These are phyloP conservation scores for Opisthograptis luteolata DNA, from an alignment of 2,888 invertebrate genomes.

Conservation along the genomic window DNA sequence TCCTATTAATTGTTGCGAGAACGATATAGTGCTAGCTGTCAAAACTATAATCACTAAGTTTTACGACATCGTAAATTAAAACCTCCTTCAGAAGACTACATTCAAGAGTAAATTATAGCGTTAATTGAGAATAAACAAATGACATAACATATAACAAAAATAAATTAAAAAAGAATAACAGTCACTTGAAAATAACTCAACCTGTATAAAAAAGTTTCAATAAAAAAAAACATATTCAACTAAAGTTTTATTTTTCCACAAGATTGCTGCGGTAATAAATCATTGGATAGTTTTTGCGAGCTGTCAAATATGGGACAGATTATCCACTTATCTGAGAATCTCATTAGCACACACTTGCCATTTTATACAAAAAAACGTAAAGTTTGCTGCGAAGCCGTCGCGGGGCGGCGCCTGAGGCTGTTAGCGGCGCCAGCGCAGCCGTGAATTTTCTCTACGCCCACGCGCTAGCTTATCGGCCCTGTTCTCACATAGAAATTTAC, in stretches of 20 bases:
- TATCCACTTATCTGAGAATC: conserved; percentile 39
- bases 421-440: conserved; percentile 50
- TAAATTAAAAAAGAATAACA: not conserved
- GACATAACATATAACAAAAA: conserved; percentile 8
- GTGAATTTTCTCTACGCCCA: conserved; percentile 71
- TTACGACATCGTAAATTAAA: conserved; percentile 35
- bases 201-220: too few relatives aligned
- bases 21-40: conserved; percentile 50
- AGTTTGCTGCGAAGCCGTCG: conserved; percentile 43
- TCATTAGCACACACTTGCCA: conserved; percentile 48
- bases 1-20: conserved; percentile 55
- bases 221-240: too few relatives aligned
- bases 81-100: conserved; percentile 18
- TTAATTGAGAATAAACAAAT: not conserved
- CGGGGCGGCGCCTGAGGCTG: conserved; percentile 51
- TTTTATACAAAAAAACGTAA: conserved; percentile 54
- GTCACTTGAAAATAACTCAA: too few relatives aligned
- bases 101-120: not conserved
- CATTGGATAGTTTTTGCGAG: conserved; percentile 24
- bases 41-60: conserved; percentile 52
- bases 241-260: too few relatives aligned
- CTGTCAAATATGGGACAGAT: conserved; percentile 31
- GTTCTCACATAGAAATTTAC: conserved; percentile 82
- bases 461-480: conserved; percentile 71
- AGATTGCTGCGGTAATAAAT: conserved; percentile 11